phyloP scores from a whole-genome alignment of 2,113 vertebrate species.

The Lepisosteus oculatus region DNA sequence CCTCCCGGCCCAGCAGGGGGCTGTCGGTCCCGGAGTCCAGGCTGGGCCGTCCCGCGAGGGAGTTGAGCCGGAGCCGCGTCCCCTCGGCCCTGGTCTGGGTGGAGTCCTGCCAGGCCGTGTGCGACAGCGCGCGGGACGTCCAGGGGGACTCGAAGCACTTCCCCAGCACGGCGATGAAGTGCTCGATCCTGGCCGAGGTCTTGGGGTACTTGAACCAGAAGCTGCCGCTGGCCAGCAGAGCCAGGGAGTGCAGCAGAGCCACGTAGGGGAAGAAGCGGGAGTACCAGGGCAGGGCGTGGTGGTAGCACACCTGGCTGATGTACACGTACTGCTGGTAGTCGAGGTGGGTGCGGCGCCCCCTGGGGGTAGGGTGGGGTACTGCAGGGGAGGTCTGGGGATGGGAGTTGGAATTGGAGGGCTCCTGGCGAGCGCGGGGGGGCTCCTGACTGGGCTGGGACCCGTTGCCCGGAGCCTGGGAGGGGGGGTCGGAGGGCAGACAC shows the following conservation, averaged over 20 bases:
- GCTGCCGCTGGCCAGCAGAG: constrained; percentile 69
- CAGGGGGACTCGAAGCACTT: constrained; percentile 79
- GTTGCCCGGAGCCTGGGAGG: not conserved
- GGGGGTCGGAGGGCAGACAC: constrained; percentile 60
- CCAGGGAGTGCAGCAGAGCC: constrained; percentile 64
- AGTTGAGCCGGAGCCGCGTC: not conserved
- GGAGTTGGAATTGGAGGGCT: not conserved
- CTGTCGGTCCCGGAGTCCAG: constrained; percentile 54
- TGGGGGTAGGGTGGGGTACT: constrained; percentile 6
- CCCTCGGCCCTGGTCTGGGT: constrained; percentile 16
- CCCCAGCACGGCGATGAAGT: constrained; percentile 69
- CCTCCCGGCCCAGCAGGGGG: constrained; percentile 44
- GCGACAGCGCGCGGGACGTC: constrained; percentile 72
- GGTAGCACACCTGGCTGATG: constrained; percentile 74
- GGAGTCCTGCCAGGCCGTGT: constrained; percentile 58
- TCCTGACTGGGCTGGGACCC: constrained; percentile 5
- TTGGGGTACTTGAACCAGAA: constrained; percentile 80
- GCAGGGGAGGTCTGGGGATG: constrained; percentile 3
- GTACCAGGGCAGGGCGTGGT: constrained; percentile 66
- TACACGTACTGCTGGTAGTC: constrained; percentile 76
- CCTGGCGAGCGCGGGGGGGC: not conserved
- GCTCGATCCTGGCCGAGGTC: constrained; percentile 73
- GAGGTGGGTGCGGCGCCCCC: constrained; percentile 56
- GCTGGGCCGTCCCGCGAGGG: constrained; percentile 34
- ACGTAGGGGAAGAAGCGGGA: constrained; percentile 75